Evolutionary conservation across 2,113 vertebrate genomes (phyloP), one percentile per base, ranked within the genome.

Genomic region (Eurypyga helias): DNA sequence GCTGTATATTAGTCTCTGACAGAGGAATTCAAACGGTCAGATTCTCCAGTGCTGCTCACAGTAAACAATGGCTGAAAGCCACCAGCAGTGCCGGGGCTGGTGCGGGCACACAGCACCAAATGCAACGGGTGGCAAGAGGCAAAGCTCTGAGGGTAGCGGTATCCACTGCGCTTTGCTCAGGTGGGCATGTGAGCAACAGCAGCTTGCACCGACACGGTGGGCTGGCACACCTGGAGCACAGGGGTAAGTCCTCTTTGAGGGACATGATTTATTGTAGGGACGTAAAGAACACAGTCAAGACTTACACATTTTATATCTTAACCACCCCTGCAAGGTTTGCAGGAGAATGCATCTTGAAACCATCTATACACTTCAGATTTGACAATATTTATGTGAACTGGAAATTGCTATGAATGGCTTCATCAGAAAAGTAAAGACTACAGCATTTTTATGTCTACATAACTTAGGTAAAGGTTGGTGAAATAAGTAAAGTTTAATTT

Each of bases 11-110:
- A 48, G 62, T 73, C 34, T 83, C 21, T 76, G 83, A 49, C 86
- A 87, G 14, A 15, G 33, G 46, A 67, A 83, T 73, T 43, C 33
- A 81, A 80, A 64, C 0, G 1, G 2, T 38, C 11, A 34, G 49
- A 66, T 73, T 73, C 62, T 73, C 36, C 70, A 70, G 46, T 28
- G 14, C 46, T 83, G 46, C 24, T 90, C n/a, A 6, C 0, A 1
- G 86, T 25, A 90, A 93, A 83, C 64, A 86, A 34, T 3, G 45
- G 33, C 33, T 86, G 58, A 83, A 72, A 48, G 7, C 21, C 67
- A 54, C 0, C 0, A n/a, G 31, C 17, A 54, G 9, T 10, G 48
- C 19, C 64, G 79, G 41, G n/a, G 10, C 3, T 31, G 34, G 3
- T 1, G 23, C 46, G 70, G 60, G 19, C 11, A 34, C 1, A 0